Evolutionary conservation across 2,888 invertebrate genomes (phyloP), one percentile per base, ranked within the genome.

Genomic region (Schizaphis graminum): DNA sequence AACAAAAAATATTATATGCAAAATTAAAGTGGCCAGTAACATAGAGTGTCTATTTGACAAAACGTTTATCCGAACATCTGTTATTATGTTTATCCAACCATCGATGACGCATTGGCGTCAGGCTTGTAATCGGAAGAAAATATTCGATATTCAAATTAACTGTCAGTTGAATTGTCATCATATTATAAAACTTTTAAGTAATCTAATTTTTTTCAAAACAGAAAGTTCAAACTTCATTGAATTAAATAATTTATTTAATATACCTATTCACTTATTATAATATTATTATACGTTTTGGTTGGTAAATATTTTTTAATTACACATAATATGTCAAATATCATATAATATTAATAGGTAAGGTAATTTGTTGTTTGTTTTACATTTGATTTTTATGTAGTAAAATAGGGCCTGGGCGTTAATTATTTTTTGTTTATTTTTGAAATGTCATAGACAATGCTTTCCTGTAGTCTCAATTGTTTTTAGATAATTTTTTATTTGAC

Each of bases 11-110:
- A 13, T 47, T 47, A 86, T 4, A 47, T 28, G 47, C 24, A 13
- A 86, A 86, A 86, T 47, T 5, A n/a, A 47, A 86, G n/a, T n/a
- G 47, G 86, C 86, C 86, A 86, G 86, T 47, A 47, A 47, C 86
- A 86, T 44, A 86, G 16, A 44, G 16, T 28, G 28, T 11, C 26
- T 44, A 44, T 44, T 24, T 44, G 8, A 41, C 8, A 67, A n/a
- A 77, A 35, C 21, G 35, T 77, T 77, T 35, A 35, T 21, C 8
- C n/a, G 13, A 28, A 28, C 61, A 35, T 35, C 67, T 67, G 67
- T n/a, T n/a, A 67, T 35, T n/a, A 67, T 35, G 67, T 67, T 67
- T 35, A 16, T 67, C 10, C 77, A 21, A 35, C 21, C 35, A 77
- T 77, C 77, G 35, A 21, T 13, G 77, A 16, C 21, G 11, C n/a